Conservation (phyloP, 2,797 vertebrate genomes). For the Potorous gilbertii region DNA sequence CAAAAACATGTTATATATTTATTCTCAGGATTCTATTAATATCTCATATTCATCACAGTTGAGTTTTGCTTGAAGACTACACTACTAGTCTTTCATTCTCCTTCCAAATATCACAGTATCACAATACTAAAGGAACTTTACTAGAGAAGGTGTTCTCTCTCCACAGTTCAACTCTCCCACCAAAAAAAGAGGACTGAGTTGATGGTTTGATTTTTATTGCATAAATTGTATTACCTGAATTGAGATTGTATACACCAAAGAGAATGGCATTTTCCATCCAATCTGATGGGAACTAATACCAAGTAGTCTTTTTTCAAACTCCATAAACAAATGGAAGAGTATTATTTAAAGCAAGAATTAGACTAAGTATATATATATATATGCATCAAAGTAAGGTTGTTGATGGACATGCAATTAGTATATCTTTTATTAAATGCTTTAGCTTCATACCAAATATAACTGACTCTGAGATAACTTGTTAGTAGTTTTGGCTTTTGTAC, state of each 20-base stretch:
- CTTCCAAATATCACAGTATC: slow-evolving; percentile 34
- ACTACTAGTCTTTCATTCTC: slow-evolving; percentile 30
- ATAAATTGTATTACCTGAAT: slow-evolving; percentile 10
- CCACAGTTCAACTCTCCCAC: slow-evolving; percentile 19
- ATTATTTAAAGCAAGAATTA: neutral
- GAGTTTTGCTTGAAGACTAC: slow-evolving; percentile 40
- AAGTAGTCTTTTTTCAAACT: slow-evolving; percentile 34
- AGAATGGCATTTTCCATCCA: slow-evolving; percentile 20
- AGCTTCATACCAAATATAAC: slow-evolving; percentile 28
- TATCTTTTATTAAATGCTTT: slow-evolving; percentile 27
- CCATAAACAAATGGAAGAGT: slow-evolving; percentile 22
- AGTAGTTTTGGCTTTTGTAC: too few species aligned
- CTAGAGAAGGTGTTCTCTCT: slow-evolving; percentile 27
- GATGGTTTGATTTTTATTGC: slow-evolving; percentile 15
- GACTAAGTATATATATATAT: neutral
- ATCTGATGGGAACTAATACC: neutral
- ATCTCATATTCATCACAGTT: neutral
- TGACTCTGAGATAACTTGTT: too few species aligned
- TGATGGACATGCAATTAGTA: slow-evolving; percentile 34
- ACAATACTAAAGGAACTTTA: slow-evolving; percentile 9
- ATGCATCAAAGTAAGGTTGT: slow-evolving; percentile 16
- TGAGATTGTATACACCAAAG: neutral
- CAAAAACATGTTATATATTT: too few species aligned
- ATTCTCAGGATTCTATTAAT: too few species aligned
- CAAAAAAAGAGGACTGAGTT: slow-evolving; percentile 15